Evolutionary conservation across 2,113 vertebrate genomes (phyloP).

Genomic region (Irena cyanogastra): DNA sequence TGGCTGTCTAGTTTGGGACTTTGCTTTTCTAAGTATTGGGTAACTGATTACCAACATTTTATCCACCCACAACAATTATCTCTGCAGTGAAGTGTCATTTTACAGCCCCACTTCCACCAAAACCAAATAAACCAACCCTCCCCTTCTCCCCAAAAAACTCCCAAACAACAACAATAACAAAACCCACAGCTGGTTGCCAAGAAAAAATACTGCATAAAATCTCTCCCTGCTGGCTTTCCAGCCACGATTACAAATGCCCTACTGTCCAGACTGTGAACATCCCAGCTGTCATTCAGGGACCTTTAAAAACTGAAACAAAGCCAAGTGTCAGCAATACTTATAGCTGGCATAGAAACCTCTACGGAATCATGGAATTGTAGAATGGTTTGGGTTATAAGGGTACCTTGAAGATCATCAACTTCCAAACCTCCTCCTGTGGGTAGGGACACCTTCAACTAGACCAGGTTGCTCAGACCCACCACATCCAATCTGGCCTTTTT

Average conservation of each 20-base stretch:
- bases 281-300: background rate
- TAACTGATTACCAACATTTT: background rate
- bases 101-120: background rate
- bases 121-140: background rate
- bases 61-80: background rate
- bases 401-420: background rate
- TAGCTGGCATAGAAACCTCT: background rate
- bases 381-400: background rate
- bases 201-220: background rate
- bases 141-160: fast-evolving
- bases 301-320: background rate
- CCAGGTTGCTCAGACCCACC: background rate
- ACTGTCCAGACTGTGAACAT: background rate
- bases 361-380: background rate
- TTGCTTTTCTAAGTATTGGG: background rate
- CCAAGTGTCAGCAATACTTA: background rate
- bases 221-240: background rate
- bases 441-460: background rate
- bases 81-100: background rate
- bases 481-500: background rate
- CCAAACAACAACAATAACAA: background rate
- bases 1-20: background rate
- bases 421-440: background rate
- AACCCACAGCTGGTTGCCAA: background rate
- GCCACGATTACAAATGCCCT: background rate